A percentile compares a stretch with the other conserved stretches of the same genome.
Conservation (phyloP, 2,888 invertebrate genomes). For the Napeogenes inachia region DNA sequence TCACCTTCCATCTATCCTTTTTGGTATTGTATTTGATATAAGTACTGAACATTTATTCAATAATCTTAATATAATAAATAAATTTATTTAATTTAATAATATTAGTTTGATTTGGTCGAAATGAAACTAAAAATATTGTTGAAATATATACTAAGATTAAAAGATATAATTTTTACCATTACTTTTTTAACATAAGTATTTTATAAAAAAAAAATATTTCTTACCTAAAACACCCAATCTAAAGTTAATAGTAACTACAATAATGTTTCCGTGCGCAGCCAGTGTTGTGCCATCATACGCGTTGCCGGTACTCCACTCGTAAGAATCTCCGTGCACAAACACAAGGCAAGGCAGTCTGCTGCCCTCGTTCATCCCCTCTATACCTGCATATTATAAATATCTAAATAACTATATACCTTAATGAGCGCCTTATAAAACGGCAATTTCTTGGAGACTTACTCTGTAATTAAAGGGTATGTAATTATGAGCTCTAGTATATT, state of each 20-base stretch:
- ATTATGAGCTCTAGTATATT: no score
- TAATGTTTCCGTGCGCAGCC: constrained; percentile 92
- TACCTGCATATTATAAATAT: constrained; percentile 38
- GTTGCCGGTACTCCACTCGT: constrained; percentile 98
- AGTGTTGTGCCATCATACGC: constrained; percentile 97
- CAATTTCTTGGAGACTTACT: neutral
- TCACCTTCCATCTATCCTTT: no score
- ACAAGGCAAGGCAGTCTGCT: constrained; percentile 87
- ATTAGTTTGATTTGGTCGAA: no score
- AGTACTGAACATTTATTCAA: no score
- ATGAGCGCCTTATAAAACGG: constrained; percentile 14
- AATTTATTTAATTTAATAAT: no score
- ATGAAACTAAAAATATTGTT: no score
- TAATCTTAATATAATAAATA: no score
- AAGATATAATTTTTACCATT: no score
- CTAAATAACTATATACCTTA: constrained; percentile 6
- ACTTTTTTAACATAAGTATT: neutral
- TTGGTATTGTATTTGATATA: no score
- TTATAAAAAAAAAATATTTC: constrained; percentile 36
- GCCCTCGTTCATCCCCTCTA: constrained; percentile 65
- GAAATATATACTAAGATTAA: no score
- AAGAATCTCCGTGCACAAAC: constrained; percentile 96
- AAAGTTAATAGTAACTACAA: constrained; percentile 94
- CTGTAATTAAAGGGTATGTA: neutral
- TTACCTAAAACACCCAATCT: constrained; percentile 91